These are phyloP conservation scores for Columba livia DNA, from an alignment of 2,113 vertebrate species.

Conservation along the genomic window DNA sequence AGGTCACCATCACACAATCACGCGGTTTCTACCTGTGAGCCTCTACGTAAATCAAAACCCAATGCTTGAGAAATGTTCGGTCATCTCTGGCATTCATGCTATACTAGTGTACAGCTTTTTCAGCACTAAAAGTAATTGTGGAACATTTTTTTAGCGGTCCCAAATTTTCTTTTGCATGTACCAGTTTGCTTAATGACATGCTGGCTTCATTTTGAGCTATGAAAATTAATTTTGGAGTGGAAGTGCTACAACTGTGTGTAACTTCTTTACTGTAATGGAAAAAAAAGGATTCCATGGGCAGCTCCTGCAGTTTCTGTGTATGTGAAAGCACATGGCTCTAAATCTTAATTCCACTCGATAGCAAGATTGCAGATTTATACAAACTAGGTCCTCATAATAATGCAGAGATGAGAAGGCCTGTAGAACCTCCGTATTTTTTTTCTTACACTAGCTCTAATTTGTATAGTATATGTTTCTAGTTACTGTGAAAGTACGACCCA, in stretches of 20 bases:
- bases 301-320: background rate
- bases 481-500: background rate
- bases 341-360: background rate
- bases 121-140: background rate
- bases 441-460: background rate
- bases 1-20: background rate
- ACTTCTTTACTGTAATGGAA: background rate
- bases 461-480: background rate
- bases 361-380: background rate
- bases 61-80: background rate
- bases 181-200: background rate
- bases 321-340: background rate
- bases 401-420: background rate
- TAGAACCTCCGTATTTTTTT: accelerated
- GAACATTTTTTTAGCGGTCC: background rate
- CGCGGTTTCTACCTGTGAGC: background rate
- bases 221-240: background rate
- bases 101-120: background rate
- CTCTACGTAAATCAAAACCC: background rate
- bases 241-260: background rate
- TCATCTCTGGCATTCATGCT: background rate
- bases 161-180: background rate
- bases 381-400: background rate
- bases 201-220: background rate
- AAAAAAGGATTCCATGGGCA: background rate